phyloP scores from a whole-genome alignment of 2,888 invertebrate species.

The Eupithecia pulchellata region DNA sequence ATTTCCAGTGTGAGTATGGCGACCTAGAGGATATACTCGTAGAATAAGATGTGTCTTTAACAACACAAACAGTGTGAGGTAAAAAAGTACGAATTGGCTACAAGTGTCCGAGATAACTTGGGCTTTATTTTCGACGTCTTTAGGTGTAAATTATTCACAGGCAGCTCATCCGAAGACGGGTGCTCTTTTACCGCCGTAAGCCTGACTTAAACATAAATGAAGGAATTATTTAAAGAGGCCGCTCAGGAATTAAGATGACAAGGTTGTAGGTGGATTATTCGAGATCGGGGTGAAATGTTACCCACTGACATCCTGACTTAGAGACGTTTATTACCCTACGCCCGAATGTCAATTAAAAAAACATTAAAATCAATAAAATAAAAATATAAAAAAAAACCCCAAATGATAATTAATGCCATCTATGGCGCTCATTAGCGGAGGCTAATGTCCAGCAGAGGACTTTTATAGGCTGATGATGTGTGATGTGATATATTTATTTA shows the following conservation, averaged over 20 bases:
- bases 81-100: neutral
- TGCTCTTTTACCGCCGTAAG: constrained; percentile 72
- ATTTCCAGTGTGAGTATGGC: no score
- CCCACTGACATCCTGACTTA: no score
- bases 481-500: no score
- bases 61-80: neutral
- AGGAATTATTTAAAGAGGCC: constrained; percentile 71
- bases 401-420: no score
- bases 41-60: neutral
- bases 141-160: constrained; percentile 83
- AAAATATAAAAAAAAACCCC: no score
- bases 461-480: no score
- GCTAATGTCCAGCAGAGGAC: no score
- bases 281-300: constrained; percentile 38
- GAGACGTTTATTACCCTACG: no score
- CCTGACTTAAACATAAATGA: constrained; percentile 72
- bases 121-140: constrained; percentile 64
- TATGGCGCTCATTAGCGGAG: no score
- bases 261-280: constrained; percentile 60
- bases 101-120: neutral
- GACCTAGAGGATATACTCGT: no score
- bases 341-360: no score
- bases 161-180: constrained; percentile 71
- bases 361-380: no score
- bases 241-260: constrained; percentile 69